Evolutionary conservation across 2,113 vertebrate species (phyloP).

Genomic region (Pyrgilauda ruficollis): DNA sequence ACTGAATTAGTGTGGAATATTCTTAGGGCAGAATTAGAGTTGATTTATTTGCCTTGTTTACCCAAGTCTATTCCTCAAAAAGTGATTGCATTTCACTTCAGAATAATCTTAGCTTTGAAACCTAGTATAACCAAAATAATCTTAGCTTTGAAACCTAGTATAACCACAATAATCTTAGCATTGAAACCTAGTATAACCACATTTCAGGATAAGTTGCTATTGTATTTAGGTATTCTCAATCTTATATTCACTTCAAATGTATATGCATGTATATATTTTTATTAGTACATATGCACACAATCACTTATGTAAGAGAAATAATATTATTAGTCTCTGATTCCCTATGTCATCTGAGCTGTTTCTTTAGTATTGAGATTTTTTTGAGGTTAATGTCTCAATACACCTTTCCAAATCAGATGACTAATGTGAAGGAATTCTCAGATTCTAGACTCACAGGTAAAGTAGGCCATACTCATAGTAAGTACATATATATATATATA

Average conservation of each 20-base stretch:
- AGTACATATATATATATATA: background rate
- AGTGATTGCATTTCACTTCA: background rate
- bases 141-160: no score
- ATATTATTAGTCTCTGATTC: background rate
- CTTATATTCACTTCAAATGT: background rate
- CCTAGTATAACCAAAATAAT: background rate
- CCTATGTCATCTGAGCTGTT: background rate
- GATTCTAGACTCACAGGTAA: background rate
- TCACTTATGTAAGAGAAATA: background rate
- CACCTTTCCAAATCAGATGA: background rate
- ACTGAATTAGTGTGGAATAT: background rate
- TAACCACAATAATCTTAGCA: background rate
- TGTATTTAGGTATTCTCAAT: background rate
- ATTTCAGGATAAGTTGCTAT: background rate
- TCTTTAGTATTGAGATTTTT: background rate
- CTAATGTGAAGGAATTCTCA: background rate
- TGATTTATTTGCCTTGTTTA: background rate
- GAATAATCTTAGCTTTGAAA: background rate
- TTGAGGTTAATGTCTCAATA: background rate
- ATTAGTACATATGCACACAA: background rate
- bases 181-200: background rate
- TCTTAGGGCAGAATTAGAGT: background rate
- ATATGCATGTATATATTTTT: rapidly evolving
- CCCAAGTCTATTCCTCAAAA: background rate
- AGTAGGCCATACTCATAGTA: background rate